A percentile compares a stretch with the other conserved stretches of the same genome.
These are phyloP conservation scores for Tenualosa ilisha DNA, from an alignment of 2,797 vertebrate species.

Conservation along the genomic window DNA sequence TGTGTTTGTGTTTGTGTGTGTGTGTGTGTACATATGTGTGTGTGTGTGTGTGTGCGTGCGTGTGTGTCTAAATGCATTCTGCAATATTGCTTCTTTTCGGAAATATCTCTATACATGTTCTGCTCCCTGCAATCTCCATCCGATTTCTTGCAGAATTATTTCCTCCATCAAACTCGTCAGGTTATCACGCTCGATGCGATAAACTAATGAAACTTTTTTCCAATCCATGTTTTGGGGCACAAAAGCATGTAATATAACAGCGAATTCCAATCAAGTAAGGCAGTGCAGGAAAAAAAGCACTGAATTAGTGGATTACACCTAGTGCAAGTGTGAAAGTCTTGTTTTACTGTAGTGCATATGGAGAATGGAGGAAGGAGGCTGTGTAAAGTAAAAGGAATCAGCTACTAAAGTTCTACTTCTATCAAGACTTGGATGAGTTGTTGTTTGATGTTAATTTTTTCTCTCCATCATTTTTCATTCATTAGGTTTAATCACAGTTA, in stretches of 20 bases:
- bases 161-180: constrained; percentile 21
- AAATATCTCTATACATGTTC: constrained; percentile 3
- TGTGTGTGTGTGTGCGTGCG: background rate
- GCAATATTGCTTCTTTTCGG: background rate
- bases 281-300: background rate
- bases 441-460: background rate
- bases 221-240: background rate
- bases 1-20: background rate
- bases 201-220: background rate
- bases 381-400: background rate
- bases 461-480: background rate
- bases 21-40: background rate
- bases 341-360: background rate
- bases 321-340: background rate
- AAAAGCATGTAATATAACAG: background rate
- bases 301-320: background rate
- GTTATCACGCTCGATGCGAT: background rate
- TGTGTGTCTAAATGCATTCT: background rate
- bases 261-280: background rate
- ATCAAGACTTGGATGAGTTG: background rate
- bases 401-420: background rate
- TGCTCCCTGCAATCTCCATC: constrained; percentile 27
- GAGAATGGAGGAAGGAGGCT: background rate
- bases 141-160: constrained; percentile 41
- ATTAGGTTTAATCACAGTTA: background rate